Evolutionary conservation across 2,888 invertebrate species (phyloP).

Genomic region (Pycnomerus fuliginosus): DNA sequence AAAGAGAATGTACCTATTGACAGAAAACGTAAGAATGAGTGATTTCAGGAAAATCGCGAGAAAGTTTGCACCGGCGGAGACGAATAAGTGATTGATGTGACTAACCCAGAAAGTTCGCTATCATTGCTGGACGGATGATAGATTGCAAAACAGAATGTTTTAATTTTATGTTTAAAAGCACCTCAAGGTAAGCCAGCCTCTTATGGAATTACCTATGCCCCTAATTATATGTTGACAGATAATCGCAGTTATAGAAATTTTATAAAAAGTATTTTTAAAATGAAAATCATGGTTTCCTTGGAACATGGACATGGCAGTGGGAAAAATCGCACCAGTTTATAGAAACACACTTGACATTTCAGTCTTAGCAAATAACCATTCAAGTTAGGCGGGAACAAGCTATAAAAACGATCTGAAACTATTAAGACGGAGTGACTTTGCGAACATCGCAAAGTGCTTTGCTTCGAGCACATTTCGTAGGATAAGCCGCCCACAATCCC

Average conservation of each 20-base stretch:
- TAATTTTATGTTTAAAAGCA: conserved; percentile 10
- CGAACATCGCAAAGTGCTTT: conserved; percentile 17
- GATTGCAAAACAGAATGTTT: conserved; percentile 11
- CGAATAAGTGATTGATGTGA: no score
- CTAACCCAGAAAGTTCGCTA: no score
- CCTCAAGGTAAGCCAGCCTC: conserved; percentile 8
- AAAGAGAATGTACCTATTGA: no score
- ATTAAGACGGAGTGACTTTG: conserved; percentile 23
- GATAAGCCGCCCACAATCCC: conserved; percentile 15
- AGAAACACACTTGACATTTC: conserved; percentile 17
- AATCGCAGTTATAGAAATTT: no score
- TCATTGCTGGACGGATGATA: no score
- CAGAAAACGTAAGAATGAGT: no score
- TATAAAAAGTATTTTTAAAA: no score
- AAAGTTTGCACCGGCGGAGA: no score
- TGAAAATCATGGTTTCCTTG: no score
- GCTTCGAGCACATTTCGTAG: conserved; percentile 10
- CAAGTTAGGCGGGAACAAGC: conserved; percentile 17
- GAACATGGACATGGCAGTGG: conserved; percentile 7
- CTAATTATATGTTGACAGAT: no score
- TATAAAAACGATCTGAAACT: conserved; percentile 20
- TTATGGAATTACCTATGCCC: no score
- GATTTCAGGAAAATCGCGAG: no score
- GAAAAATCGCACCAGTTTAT: conserved; percentile 9
- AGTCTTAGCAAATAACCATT: conserved; percentile 19